phyloP scores from a whole-genome alignment of 2,113 vertebrate species.

The Myiozetetes cayanensis region DNA sequence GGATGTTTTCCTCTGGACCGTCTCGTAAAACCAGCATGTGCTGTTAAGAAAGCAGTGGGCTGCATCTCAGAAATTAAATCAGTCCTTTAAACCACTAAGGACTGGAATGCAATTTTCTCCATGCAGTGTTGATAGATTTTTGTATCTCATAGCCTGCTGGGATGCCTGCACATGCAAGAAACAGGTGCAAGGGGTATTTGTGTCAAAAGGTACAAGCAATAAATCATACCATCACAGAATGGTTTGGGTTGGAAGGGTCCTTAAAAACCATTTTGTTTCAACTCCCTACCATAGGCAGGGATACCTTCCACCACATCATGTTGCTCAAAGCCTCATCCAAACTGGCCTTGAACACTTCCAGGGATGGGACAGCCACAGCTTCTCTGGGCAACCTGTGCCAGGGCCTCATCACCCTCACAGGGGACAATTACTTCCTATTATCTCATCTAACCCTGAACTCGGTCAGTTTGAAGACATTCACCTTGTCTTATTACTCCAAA shows the following conservation, averaged over 20 bases:
- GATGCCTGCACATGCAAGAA: neutral
- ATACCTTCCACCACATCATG: neutral
- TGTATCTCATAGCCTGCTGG: neutral
- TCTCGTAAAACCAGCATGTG: neutral
- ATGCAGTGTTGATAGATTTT: neutral
- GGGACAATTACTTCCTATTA: neutral
- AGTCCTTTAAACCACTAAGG: neutral
- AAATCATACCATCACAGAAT: neutral
- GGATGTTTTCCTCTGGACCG: neutral
- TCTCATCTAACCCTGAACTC: neutral
- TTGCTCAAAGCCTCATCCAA: rapidly evolving
- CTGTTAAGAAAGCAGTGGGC: neutral
- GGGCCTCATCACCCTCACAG: neutral
- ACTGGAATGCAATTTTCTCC: neutral
- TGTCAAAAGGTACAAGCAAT: neutral
- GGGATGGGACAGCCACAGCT: neutral
- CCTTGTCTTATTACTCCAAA: neutral
- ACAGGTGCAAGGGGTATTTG: neutral
- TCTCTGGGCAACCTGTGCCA: neutral
- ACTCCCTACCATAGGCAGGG: neutral
- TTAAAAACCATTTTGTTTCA: neutral
- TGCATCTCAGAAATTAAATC: neutral
- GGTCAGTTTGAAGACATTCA: neutral
- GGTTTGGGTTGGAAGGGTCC: neutral
- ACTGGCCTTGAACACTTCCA: neutral